A percentile compares a stretch with the other conserved stretches of the same genome.
These are phyloP conservation scores for Anadara kagoshimensis DNA, from an alignment of 1,140 invertebrate species.

Conservation along the genomic window DNA sequence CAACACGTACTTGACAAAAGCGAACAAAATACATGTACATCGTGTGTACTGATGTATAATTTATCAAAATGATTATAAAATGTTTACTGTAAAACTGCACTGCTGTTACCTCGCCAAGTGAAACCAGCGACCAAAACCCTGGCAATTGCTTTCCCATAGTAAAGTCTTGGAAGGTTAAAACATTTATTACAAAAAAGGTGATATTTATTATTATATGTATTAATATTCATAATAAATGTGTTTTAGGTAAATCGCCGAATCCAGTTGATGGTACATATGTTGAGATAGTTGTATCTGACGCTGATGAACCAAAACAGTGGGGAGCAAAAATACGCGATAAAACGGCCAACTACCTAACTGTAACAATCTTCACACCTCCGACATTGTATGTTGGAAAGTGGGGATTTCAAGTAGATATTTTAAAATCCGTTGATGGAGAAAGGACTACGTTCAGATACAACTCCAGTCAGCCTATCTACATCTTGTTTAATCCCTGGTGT, in stretches of 20 bases:
- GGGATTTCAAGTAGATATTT: constrained; percentile 76
- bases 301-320: constrained; percentile 24
- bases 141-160: too few species aligned
- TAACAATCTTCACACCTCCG: constrained; percentile 71
- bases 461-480: constrained; percentile 21
- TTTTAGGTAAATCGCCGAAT: constrained; percentile 23
- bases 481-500: constrained; percentile 48
- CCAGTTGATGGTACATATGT: constrained; percentile 22
- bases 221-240: too few species aligned
- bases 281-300: constrained; percentile 10
- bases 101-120: too few species aligned
- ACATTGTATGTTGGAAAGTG: constrained; percentile 88
- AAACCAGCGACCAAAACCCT: too few species aligned
- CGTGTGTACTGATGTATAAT: too few species aligned
- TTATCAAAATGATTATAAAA: too few species aligned
- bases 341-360: constrained; percentile 6
- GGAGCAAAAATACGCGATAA: constrained; percentile 20
- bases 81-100: too few species aligned
- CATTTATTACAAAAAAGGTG: too few species aligned
- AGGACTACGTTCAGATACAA: not conserved
- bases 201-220: too few species aligned
- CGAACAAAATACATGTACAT: too few species aligned
- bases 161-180: too few species aligned
- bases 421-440: not conserved
- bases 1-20: too few species aligned